phyloP scores from a whole-genome alignment of 1,140 invertebrate genomes.

The Drosophila orena region DNA sequence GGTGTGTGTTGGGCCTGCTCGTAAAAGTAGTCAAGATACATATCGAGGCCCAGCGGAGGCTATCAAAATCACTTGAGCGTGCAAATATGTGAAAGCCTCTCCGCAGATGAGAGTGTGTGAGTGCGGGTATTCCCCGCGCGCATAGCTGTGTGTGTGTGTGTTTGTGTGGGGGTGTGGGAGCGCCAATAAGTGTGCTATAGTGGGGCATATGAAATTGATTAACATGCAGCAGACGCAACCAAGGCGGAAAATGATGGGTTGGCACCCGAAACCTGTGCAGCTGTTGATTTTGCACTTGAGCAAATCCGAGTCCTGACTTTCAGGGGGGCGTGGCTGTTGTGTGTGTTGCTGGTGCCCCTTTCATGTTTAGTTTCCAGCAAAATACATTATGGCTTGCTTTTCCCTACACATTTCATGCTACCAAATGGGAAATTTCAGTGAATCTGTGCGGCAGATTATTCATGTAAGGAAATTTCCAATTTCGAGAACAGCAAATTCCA shows the following conservation, averaged over 20 bases:
- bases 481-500: not conserved
- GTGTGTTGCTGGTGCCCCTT: constrained; percentile 1
- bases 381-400: constrained; percentile 13
- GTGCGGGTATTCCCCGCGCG: constrained; percentile 7
- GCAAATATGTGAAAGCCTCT: constrained; percentile 48
- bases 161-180: constrained; percentile 10
- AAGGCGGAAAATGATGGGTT: constrained; percentile 9
- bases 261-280: constrained; percentile 36
- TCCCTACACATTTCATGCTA: constrained; percentile 10
- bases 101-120: constrained; percentile 13
- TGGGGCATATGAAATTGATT: constrained; percentile 64
- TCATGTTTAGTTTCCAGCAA: constrained; percentile 14
- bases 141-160: constrained; percentile 7
- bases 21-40: constrained; percentile 56
- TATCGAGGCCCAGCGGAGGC: constrained; percentile 10
- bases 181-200: constrained; percentile 73
- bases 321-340: constrained; percentile 11
- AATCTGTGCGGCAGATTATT: not conserved
- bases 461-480: no score
- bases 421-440: constrained; percentile 6
- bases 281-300: constrained; percentile 65
- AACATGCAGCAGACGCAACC: constrained; percentile 43
- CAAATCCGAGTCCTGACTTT: constrained; percentile 59
- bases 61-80: constrained; percentile 70
- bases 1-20: constrained; percentile 35